Base-by-base conservation (phyloP, 2,797 vertebrate species). In the Betta splendens region DNA sequence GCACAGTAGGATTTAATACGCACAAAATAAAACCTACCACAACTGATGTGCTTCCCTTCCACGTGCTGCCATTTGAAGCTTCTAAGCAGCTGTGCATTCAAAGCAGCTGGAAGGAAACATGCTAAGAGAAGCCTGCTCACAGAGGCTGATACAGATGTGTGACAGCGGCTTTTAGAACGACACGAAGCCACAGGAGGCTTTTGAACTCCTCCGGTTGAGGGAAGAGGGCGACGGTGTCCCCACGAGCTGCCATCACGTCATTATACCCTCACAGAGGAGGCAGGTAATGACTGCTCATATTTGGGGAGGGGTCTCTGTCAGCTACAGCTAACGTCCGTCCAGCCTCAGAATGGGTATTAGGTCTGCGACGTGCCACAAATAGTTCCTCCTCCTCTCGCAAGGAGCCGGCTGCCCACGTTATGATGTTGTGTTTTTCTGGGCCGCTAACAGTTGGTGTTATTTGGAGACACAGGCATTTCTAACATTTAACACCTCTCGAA, bases 101-200 rank as follows among this genome's bases (percentile, higher is more conserved):
- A 80, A 62, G 49, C 50, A 17, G n/a, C 33, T 29, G 59, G 45
- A 60, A 66, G 56, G 29, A 46, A 72, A 58, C 36, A 51, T 11
- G 15, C 36, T 22, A 26, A 73, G 33, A 49, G 20, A 49, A 61
- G 44, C 12, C 25, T 5, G 4, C 51, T 56, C 20, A 28, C 23
- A 33, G 13, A 56, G 40, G 16, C 25, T 25, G 2, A 17, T 28
- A 9, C n/a, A n/a, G n/a, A n/a, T n/a, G n/a, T n/a, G n/a, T 50
- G 37, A 64, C 55, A 62, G 69, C 37, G 6, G 31, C 43, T 64
- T 73, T 69, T 28, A 42, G 44, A 44, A 22, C 5, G 2, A 59
- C 37, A 37, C 29, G 47, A 47, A 46, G 40, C 42, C 3, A n/a
- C 23, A 33, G 28, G 22, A 45, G 8, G 31, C 31, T 43, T 52